phyloP scores from a whole-genome alignment of 2,113 vertebrate genomes.

The Cottus gobio region DNA sequence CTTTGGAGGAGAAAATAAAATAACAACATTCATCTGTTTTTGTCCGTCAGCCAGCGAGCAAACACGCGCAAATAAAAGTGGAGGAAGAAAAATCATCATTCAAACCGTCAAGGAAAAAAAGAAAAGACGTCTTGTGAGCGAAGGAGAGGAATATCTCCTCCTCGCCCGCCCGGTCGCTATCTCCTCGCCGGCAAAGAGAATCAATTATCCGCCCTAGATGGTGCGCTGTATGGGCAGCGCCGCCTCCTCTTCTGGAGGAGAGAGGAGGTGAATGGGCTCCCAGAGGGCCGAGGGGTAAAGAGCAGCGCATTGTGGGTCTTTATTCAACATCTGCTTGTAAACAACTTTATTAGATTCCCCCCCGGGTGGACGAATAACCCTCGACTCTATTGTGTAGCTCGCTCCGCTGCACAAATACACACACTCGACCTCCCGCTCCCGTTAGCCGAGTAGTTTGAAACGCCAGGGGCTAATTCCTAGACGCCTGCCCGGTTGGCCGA shows the following conservation, averaged over 20 bases:
- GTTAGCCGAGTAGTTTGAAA: constrained; percentile 32
- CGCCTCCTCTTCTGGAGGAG: constrained; percentile 16
- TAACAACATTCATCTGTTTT: too few relatives aligned
- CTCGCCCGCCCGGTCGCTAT: background rate
- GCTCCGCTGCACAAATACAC: background rate
- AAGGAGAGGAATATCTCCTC: background rate
- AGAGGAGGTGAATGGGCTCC: constrained; percentile 34
- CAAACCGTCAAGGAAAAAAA: background rate
- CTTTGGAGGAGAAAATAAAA: background rate
- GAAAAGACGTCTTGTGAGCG: background rate
- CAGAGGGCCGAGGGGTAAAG: background rate
- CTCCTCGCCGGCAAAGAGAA: constrained; percentile 1
- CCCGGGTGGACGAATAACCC: constrained; percentile 42
- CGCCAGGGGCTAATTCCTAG: constrained; percentile 60
- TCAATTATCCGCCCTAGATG: constrained; percentile 75
- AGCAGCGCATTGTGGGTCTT: constrained; percentile 46
- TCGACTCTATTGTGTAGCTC: constrained; percentile 43
- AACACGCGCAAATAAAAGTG: background rate
- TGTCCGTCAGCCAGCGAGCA: background rate
- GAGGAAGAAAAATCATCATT: background rate
- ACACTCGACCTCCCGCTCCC: constrained; percentile 1
- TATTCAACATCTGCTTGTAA: constrained; percentile 68
- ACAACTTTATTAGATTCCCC: constrained; percentile 68
- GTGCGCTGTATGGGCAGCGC: constrained; percentile 43
- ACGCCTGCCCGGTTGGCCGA: constrained; percentile 37